A percentile compares a stretch with the other conserved stretches of the same genome.
Evolutionary conservation across 2,113 vertebrate genomes (phyloP).

Genomic region (Rhabdornis inornatus): DNA sequence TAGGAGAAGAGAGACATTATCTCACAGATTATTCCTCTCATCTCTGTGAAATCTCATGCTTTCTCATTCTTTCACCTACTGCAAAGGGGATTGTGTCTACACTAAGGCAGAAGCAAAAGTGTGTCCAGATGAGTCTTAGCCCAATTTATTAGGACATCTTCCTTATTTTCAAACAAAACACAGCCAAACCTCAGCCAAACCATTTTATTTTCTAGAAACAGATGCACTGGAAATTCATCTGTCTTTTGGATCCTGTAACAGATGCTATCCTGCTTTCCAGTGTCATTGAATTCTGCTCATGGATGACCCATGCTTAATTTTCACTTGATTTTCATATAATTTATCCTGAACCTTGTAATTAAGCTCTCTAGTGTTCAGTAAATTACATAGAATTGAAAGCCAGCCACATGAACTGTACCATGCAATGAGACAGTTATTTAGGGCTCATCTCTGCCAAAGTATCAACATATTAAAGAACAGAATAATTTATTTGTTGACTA

Average conservation of each 20-base stretch:
- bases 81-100: not conserved
- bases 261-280: not conserved
- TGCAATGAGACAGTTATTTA: not conserved
- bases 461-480: not conserved
- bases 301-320: constrained; percentile 17
- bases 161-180: not conserved
- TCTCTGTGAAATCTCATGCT: not conserved
- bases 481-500: not conserved
- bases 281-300: not conserved
- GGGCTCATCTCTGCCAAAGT: not conserved
- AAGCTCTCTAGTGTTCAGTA: not conserved
- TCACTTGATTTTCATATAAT: constrained; percentile 33
- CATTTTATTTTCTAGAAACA: not conserved
- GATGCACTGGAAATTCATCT: not conserved
- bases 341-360: constrained; percentile 18
- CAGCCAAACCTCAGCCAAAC: not conserved
- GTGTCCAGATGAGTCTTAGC: not conserved
- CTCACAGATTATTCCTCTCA: not conserved
- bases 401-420: not conserved
- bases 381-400: constrained; percentile 15
- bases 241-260: not conserved
- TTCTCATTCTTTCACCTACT: not conserved
- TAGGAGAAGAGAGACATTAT: not conserved
- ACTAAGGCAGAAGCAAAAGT: not conserved
- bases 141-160: not conserved